Conservation (phyloP, 1,140 invertebrate species). For the Melipona quadrifasciata region DNA sequence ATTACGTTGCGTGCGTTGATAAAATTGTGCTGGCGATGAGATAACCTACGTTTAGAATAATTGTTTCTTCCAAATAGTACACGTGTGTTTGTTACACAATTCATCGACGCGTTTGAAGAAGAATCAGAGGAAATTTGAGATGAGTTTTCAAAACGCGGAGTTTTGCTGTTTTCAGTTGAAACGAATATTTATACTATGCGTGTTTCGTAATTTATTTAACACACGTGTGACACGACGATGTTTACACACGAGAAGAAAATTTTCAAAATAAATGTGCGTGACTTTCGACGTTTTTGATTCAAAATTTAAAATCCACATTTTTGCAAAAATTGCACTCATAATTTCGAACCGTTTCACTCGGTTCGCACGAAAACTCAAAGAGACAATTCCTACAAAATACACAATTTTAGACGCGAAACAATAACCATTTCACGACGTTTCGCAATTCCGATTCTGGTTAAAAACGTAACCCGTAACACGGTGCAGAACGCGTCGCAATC, state of each 20-base stretch:
- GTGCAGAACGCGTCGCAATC: neutral
- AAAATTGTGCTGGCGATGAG: neutral
- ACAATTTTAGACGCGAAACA: too few relatives aligned
- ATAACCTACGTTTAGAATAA: neutral
- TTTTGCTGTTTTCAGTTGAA: neutral
- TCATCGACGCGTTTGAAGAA: neutral
- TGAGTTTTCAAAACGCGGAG: neutral
- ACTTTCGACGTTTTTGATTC: neutral
- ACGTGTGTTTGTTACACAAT: neutral
- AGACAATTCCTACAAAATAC: neutral
- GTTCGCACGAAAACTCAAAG: neutral
- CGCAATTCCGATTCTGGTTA: neutral
- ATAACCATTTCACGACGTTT: too few relatives aligned
- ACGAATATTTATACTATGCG: neutral
- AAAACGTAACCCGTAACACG: neutral
- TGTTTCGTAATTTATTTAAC: slow-evolving; percentile 1
- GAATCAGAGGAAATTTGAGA: too few relatives aligned
- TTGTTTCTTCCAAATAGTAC: neutral
- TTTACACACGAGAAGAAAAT: neutral
- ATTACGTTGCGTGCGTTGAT: neutral
- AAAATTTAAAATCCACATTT: too few relatives aligned
- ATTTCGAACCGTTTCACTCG: neutral
- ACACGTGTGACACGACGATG: neutral
- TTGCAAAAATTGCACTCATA: neutral
- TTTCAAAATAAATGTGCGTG: neutral